Conservation (phyloP, 2,113 vertebrate species). For the Scartelaos histophorus region DNA sequence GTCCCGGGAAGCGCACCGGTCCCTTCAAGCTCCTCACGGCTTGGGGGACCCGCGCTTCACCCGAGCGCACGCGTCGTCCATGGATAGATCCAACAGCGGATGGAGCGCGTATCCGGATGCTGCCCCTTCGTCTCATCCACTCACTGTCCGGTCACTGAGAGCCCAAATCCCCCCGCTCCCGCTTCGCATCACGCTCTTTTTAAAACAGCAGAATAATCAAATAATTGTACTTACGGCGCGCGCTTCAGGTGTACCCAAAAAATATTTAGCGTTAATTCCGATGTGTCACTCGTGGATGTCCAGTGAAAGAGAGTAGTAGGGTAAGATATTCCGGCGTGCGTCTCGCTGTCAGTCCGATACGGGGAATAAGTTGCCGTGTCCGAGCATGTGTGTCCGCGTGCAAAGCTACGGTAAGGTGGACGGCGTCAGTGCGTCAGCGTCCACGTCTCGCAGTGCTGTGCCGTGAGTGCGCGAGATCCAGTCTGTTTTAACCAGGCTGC, state of each 20-base stretch:
- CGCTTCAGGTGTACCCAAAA: slow-evolving; percentile 38
- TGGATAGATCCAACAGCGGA: slow-evolving; percentile 45
- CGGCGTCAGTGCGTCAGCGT: slow-evolving; percentile 69
- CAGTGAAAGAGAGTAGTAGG: slow-evolving; percentile 38
- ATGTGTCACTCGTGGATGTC: slow-evolving; percentile 68
- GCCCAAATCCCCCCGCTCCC: slow-evolving; percentile 38
- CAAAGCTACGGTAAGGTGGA: slow-evolving; percentile 30
- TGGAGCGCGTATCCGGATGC: slow-evolving; percentile 44
- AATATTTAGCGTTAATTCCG: slow-evolving; percentile 44
- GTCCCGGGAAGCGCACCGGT: background rate
- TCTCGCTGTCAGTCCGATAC: slow-evolving; percentile 67
- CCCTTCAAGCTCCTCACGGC: too few species aligned
- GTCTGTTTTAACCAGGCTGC: slow-evolving; percentile 84
- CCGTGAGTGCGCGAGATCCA: slow-evolving; percentile 74
- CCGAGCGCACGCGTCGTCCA: slow-evolving; percentile 54
- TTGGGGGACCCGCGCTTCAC: too few species aligned
- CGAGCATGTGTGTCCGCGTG: slow-evolving; percentile 33
- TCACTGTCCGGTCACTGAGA: slow-evolving; percentile 39
- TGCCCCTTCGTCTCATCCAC: slow-evolving; percentile 42
- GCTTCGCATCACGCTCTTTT: slow-evolving; percentile 33
- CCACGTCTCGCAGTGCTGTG: slow-evolving; percentile 77
- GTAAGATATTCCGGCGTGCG: slow-evolving; percentile 54
- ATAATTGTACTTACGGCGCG: slow-evolving; percentile 59
- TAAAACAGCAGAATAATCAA: slow-evolving; percentile 7
- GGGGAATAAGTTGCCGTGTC: slow-evolving; percentile 66